Base-by-base conservation (phyloP, 1,140 invertebrate genomes). In the Heliothis subflexa region DNA sequence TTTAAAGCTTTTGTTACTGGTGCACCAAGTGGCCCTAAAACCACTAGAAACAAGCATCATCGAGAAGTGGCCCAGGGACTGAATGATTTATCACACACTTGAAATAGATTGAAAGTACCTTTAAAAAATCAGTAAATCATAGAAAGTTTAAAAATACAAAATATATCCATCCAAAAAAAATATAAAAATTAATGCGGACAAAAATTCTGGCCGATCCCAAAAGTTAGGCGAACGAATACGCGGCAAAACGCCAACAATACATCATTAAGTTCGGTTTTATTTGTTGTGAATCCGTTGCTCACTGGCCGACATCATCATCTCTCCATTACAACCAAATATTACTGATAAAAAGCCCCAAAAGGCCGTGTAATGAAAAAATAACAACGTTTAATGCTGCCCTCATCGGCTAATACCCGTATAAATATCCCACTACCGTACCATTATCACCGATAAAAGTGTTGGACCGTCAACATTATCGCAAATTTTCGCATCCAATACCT, bases 371-470 rank as follows among this genome's bases (percentile, higher is more conserved):
- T 77, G 74, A 77, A 68, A 68, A 77, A 77, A 68, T 77, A 77
- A 77, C 74, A 68, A 33, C 62, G 74, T 28, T 62, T 76, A 76
- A 76, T 76, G 33, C 74, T 11, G 47, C 59, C 59, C 59, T 64
- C 59, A 75, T 64, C 74, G 74, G 74, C 61, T 66, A 77, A 77
- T 77, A 57, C 62, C 62, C 50, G 74, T 72, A 71, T 78, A 78
- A 78, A 78, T 78, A 78, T 59, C 64, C 64, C 54, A 59, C 64
- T 78, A 71, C 33, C 66, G 54, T 47, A 78, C 54, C 54, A 72
- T 79, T 77, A 72, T 47, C 59, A 16, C 57, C 68, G 50, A 76
- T 72, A 81, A 78, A 81, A 81, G 74, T 81, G 80, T 81, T 74
- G 64, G 45, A 21, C 40, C 55, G 70, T 61, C 68, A 61, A 79